Conservation (phyloP, 2,113 vertebrate species). For the Melanostigma gelatinosum region DNA sequence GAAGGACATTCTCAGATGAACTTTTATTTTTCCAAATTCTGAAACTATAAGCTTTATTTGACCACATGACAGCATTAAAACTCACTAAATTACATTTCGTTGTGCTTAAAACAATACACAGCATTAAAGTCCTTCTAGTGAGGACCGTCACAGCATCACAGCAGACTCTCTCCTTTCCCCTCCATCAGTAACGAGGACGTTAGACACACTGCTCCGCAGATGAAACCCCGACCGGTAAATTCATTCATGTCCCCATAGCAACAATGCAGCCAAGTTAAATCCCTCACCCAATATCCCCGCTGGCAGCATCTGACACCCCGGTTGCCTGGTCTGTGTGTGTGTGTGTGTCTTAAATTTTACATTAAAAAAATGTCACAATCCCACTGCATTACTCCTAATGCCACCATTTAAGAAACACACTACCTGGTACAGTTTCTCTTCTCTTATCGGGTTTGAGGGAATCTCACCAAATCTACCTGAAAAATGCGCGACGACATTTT, state of each 20-base stretch:
- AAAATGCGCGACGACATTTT: too few species aligned
- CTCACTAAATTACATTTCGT: conserved; percentile 8
- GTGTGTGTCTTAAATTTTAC: conserved; percentile 11
- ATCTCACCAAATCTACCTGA: background rate
- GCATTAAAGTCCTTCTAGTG: background rate
- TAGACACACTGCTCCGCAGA: conserved; percentile 35
- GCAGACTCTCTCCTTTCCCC: conserved; percentile 13
- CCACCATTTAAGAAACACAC: too few species aligned
- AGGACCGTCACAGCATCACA: background rate
- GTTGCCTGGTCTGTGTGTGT: conserved; percentile 10
- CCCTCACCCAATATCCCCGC: conserved; percentile 61
- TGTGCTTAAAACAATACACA: background rate
- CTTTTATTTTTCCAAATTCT: too few species aligned
- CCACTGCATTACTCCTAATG: too few species aligned
- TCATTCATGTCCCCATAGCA: conserved; percentile 62
- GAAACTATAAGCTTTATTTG: too few species aligned
- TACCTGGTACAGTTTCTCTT: background rate
- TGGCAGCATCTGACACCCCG: conserved; percentile 58
- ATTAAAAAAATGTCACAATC: too few species aligned
- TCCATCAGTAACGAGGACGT: conserved; percentile 31
- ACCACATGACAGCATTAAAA: background rate
- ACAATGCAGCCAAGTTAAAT: conserved; percentile 56
- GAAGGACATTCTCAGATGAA: too few species aligned
- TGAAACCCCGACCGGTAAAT: conserved; percentile 43
- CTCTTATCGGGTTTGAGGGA: background rate